Evolutionary conservation across 2,888 invertebrate genomes (phyloP).

Genomic region (Byasa hedistus): DNA sequence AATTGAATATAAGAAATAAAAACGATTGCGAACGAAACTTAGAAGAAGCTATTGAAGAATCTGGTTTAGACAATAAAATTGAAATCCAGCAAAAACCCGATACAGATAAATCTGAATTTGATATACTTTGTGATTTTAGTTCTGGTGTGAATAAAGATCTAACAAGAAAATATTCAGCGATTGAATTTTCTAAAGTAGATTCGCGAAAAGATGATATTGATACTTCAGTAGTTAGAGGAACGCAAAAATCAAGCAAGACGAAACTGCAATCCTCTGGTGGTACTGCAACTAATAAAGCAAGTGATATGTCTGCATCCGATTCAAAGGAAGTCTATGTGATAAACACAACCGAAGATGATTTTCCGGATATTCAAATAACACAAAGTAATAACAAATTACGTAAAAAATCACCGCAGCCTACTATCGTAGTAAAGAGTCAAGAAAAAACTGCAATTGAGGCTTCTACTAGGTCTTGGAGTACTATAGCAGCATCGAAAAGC

Average conservation of each 20-base stretch:
- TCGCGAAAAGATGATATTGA: constrained; percentile 10
- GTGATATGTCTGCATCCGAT: constrained; percentile 49
- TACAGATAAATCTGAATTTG: constrained; percentile 12
- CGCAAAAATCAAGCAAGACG: constrained; percentile 53
- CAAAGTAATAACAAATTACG: constrained; percentile 53
- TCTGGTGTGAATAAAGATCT: constrained; percentile 5
- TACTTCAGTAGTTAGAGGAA: constrained; percentile 42
- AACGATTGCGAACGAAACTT: constrained; percentile 42
- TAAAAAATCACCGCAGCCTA: constrained; percentile 60
- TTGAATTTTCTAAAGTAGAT: constrained; percentile 25
- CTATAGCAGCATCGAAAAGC: constrained; percentile 68
- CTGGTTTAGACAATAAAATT: constrained; percentile 39
- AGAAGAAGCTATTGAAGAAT: constrained; percentile 40
- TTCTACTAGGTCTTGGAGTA: constrained; percentile 77
- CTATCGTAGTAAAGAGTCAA: constrained; percentile 41
- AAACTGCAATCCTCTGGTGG: constrained; percentile 58
- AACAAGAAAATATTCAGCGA: constrained; percentile 20
- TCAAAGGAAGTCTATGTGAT: constrained; percentile 72
- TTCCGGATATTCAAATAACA: constrained; percentile 73
- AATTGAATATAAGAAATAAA: constrained; percentile 55
- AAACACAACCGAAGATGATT: constrained; percentile 68
- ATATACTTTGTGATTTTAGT: constrained; percentile 21
- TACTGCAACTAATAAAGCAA: constrained; percentile 51
- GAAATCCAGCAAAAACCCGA: constrained; percentile 20
- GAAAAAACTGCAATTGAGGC: constrained; percentile 47